Base-by-base conservation (phyloP, 2,888 invertebrate species). In the Ennomos erosarius region DNA sequence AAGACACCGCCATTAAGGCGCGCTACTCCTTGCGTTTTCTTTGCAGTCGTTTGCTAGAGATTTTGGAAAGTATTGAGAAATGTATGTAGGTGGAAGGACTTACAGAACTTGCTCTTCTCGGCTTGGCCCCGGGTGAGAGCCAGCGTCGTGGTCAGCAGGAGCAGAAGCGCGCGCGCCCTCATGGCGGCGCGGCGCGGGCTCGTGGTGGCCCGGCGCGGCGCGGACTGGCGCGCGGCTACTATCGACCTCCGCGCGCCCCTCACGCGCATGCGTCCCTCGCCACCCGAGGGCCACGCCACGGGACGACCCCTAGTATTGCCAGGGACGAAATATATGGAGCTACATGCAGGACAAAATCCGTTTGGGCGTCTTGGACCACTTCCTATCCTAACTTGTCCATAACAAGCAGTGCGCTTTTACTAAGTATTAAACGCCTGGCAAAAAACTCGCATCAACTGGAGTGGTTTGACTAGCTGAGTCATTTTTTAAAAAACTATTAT, bases 91-190 rank as follows among this genome's bases (percentile, higher is more conserved):
- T 52, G 42, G 52, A 54, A 67, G 57, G 61, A 92, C 93, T 92
- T 81, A 93, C 93, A 93, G 87, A 93, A 93, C 77, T 92, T 93
- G 86, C 92, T 93, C 77, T 92, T 92, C 86, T 93, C 93, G 59
- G 90, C 92, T 78, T 85, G 75, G 76, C 74, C 65, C 70, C 75
- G 75, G 64, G 80, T 72, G 68, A 84, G 81, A 66, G 87, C 79
- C 65, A 87, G 43, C 11, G 45, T 73, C 75, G 84, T 85, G 78
- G 76, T 75, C 68, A 81, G 79, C 78, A 86, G 76, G 71, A 82
- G 67, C 61, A 85, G 76, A 58, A 85, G 68, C 76, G 84, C 87
- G 78, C 90, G 87, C 88, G 87, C 84, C 87, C 78, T 84, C 90
- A 90, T 91, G 82, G 76, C 86, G 85, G 84, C 80, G 85, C 86